Percentiles rank a stretch among this genome's conserved stretches.
phyloP scores from a whole-genome alignment of 1,140 invertebrate genomes.

The Physella acuta region DNA sequence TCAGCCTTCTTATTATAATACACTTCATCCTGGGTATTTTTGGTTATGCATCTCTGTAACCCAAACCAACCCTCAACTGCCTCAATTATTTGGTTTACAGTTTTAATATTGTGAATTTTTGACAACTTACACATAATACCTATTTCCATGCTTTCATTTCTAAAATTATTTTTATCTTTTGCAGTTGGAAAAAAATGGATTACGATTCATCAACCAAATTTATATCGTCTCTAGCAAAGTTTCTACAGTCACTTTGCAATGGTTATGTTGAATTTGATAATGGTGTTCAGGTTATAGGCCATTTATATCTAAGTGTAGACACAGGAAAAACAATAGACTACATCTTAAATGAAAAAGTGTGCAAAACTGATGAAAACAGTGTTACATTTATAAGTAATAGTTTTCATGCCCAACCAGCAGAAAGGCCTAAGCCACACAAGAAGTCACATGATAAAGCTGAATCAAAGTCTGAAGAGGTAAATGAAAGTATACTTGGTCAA shows the following conservation, averaged over 20 bases:
- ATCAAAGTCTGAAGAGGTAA: conserved; percentile 6
- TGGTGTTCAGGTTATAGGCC: conserved; percentile 31
- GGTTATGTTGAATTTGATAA: conserved; percentile 31
- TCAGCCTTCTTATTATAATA: too few relatives aligned
- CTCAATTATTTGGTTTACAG: too few relatives aligned
- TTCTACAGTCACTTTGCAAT: conserved; percentile 30
- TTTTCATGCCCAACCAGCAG: conserved; percentile 31
- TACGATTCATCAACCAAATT: conserved; percentile 30
- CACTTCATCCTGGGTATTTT: too few relatives aligned
- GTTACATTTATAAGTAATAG: conserved; percentile 32
- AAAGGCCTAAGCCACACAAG: conserved; percentile 18
- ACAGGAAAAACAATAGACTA: conserved; percentile 32
- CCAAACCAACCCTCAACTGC: too few relatives aligned
- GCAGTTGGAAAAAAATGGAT: conserved; percentile 23
- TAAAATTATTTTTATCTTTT: neutral
- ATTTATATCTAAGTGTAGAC: conserved; percentile 33
- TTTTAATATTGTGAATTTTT: too few relatives aligned
- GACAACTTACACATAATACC: too few relatives aligned
- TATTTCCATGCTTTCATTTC: too few relatives aligned
- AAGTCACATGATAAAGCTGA: conserved; percentile 12
- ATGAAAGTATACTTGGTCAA: conserved; percentile 16
- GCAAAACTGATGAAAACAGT: conserved; percentile 32
- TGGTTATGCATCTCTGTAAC: too few relatives aligned
- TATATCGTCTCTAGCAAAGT: conserved; percentile 30
- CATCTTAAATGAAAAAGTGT: conserved; percentile 33